Evolutionary conservation across 2,113 vertebrate genomes (phyloP), one percentile per base, ranked within the genome.

Genomic region (Myxocyprinus asiaticus): DNA sequence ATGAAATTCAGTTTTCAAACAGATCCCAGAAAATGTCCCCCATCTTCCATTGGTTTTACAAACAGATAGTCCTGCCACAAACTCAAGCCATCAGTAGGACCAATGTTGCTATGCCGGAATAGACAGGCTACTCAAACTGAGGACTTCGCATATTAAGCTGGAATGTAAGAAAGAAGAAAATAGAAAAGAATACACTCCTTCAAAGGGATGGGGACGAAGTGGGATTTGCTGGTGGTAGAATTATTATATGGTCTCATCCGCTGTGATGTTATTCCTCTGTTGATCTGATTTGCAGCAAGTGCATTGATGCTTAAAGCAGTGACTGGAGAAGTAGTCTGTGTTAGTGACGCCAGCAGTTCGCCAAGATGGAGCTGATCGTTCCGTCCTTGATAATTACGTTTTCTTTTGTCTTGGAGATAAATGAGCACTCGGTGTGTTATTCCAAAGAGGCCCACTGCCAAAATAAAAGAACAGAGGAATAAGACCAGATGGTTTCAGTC

Each of bases 361-460:
- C 71, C 45, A 62, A 65, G 62, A 76, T 65, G 74, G 48, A 48
- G 12, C 72, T 8, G 62, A 17, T 43, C 10, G 6, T 5, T 50
- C 65, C 61, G 65, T 76, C 48, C 74, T 65, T 65, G 74, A 76
- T 76, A 42, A 76, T 76, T 76, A 76, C 62, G 65, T 76, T 76
- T 15, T 22, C 14, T 76, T 76, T 65, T 76, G 62, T 76, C 45
- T 65, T 44, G 47, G 12, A 66, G 74, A 65, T 65, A 65, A 76
- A 66, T 65, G 33, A 76, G 74, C 62, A 66, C 74, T 65, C 74
- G 12, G 61, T 65, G 48, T 53, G 74, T 55, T 44, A 65, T 76
- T 66, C 62, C 61, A 76, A 47, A 6, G 62, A 76, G 48, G 62
- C 74, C 22, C 59, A 53, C 62, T 3, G 74, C 62, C 48, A 12